A percentile compares a stretch with the other conserved stretches of the same genome.
Conservation (phyloP, 2,797 vertebrate genomes). For the Bradypus variegatus region DNA sequence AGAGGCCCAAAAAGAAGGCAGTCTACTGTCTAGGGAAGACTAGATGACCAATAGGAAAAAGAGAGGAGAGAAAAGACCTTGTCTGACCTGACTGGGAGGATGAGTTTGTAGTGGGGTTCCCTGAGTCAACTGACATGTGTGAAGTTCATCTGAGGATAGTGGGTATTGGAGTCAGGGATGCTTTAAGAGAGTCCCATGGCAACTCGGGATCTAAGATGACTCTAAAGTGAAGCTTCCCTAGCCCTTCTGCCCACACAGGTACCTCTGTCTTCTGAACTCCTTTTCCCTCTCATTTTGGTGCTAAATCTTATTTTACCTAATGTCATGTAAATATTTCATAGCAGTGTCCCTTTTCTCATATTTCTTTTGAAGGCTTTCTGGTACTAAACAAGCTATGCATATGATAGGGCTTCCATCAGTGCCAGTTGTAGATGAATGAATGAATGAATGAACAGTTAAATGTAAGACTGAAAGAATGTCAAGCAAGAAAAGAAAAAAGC, state of each 20-base stretch:
- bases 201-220: slow-evolving; percentile 24
- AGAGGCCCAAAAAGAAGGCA: not conserved
- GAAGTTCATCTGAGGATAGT: not conserved
- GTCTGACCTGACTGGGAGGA: not conserved
- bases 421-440: not conserved
- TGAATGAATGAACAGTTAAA: not conserved
- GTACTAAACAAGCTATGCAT: not conserved
- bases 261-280: slow-evolving; percentile 10
- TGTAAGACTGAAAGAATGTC: not conserved
- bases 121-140: not conserved
- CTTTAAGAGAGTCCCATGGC: not conserved
- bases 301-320: slow-evolving; percentile 18
- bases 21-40: not conserved
- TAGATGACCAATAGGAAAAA: not conserved
- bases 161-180: not conserved
- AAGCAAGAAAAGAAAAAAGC: not conserved
- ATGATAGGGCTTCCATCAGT: not conserved
- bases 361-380: not conserved
- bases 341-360: not conserved
- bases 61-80: not conserved
- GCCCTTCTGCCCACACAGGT: not conserved
- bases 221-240: not conserved
- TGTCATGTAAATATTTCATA: slow-evolving; percentile 39
- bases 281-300: slow-evolving; percentile 8
- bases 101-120: not conserved